Evolutionary conservation across 2,113 vertebrate species (phyloP), one percentile per base, ranked within the genome.

Genomic region (Coptodon bakossiorum): DNA sequence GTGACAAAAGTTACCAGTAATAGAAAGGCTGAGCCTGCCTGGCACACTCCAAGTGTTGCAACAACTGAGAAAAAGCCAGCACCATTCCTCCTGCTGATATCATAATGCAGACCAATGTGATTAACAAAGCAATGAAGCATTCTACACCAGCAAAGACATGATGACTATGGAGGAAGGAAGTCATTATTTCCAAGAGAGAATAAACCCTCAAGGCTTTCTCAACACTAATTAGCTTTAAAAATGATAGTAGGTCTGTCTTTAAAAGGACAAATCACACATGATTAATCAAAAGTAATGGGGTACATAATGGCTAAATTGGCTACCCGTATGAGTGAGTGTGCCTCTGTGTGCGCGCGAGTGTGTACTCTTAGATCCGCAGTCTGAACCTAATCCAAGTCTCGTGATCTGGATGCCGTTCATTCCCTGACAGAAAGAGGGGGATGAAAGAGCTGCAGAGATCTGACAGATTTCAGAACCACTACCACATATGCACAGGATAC

Each of bases 301-400:
- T 17, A 82, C 9, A 71, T 59, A 48, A 78, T 54, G 54, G 27
- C n/a, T 31, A 71, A 66, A 88, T 73, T 56, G 38, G 52, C 38
- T 88, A 48, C 86, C 45, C n/a, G n/a, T 43, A 40, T 34, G 53
- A 66, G 59, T 66, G 76, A 68, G 19, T 52, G 24, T 40, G 71
- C 48, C 52, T 83, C 19, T 87, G 43, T 56, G 68, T 27, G 66
- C 3, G 27, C 54, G 6, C 4, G 29, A 43, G 56, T n/a, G 36
- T 63, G 85, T 63, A 59, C 68, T 59, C 63, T 48, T 12, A n/a
- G 50, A 59, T 50, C 80, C 81, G 68, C 82, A 90, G 89, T 76
- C 63, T 38, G 76, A 92, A 92, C 85, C 82, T 95, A 95, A 96
- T 95, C 93, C 82, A 86, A 91, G 93, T 95, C 95, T 91, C 71